A percentile compares a stretch with the other conserved stretches of the same genome.
phyloP scores from a whole-genome alignment of 2,113 vertebrate species.

The Anarhynchus alexandrinus region DNA sequence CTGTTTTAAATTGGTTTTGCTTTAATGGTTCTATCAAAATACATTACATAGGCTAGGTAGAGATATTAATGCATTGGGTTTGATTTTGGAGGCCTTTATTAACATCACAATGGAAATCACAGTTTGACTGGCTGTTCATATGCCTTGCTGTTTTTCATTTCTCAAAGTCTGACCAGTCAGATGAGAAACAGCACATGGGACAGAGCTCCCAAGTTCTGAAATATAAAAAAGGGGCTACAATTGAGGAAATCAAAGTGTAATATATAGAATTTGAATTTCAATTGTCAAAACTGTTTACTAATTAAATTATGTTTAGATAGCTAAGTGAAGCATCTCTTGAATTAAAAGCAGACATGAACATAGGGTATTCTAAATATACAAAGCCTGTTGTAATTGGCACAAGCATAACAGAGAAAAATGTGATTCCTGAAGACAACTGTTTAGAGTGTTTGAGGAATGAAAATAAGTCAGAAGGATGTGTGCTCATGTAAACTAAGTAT shows the following conservation, averaged over 20 bases:
- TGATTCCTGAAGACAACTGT: not conserved
- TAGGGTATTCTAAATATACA: not conserved
- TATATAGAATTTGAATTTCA: not conserved
- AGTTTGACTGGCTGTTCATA: not conserved
- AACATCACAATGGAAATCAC: not conserved
- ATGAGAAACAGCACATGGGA: not conserved
- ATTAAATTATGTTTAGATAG: not conserved
- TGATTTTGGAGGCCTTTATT: not conserved
- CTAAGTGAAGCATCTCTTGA: not conserved
- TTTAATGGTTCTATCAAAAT: not conserved
- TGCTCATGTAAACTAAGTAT: not conserved
- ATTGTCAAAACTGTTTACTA: not conserved
- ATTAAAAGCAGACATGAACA: not conserved
- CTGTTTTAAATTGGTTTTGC: not conserved
- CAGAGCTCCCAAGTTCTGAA: not conserved
- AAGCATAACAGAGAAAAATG: not conserved
- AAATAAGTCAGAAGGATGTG: not conserved
- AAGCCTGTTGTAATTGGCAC: not conserved
- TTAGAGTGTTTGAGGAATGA: not conserved
- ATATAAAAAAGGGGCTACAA: not conserved
- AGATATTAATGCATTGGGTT: not conserved
- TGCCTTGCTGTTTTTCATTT: not conserved
- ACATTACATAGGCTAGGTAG: not conserved
- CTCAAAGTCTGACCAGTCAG: not conserved
- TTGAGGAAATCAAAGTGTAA: not conserved